A percentile compares a stretch with the other conserved stretches of the same genome.
Conservation (phyloP, 2,113 vertebrate genomes). For the Petaurus breviceps region DNA sequence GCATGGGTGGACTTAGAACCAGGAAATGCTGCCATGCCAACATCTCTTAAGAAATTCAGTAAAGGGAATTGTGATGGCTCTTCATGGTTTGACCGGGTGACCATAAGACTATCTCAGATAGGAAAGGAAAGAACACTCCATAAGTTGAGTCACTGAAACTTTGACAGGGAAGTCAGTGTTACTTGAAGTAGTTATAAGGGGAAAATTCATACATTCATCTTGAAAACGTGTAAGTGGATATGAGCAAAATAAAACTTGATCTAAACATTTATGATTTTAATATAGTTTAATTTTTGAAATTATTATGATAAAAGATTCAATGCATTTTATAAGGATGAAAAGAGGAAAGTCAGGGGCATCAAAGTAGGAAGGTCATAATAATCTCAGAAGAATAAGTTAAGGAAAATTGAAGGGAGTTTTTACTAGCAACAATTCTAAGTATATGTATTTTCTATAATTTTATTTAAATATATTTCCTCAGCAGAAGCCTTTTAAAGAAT, state of each 20-base stretch:
- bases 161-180: constrained; percentile 6
- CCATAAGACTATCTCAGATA: constrained; percentile 4
- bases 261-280: neutral
- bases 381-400: constrained; percentile 19
- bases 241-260: constrained; percentile 27
- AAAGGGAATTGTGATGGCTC: constrained; percentile 26
- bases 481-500: neutral
- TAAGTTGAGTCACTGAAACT: neutral
- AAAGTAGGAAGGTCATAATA: neutral
- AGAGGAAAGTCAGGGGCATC: constrained; percentile 28
- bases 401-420: constrained; percentile 28
- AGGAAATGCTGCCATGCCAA: neutral
- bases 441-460: neutral
- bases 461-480: neutral
- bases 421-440: neutral
- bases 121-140: constrained; percentile 19
- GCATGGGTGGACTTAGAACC: neutral
- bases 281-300: constrained; percentile 28
- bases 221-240: neutral
- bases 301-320: neutral
- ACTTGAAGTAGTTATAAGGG: constrained; percentile 20
- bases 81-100: constrained; percentile 13
- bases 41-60: constrained; percentile 19
- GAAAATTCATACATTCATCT: neutral
- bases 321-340: neutral